These are phyloP conservation scores for Gallinago solitaria DNA, from an alignment of 2,797 vertebrate species.

Conservation along the genomic window DNA sequence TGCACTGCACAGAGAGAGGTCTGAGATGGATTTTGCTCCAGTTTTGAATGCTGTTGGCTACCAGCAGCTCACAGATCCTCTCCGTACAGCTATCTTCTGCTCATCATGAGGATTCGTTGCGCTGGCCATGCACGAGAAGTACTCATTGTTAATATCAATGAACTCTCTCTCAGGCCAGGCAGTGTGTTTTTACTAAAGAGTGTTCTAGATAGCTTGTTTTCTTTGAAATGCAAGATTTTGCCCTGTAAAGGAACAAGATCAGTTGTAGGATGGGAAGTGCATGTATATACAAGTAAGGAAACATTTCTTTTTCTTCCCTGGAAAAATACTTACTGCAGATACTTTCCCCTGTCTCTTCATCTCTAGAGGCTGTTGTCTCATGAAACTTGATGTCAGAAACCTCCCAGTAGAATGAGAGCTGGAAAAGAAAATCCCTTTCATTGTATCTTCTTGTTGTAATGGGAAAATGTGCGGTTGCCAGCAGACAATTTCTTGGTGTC, in stretches of 20 bases:
- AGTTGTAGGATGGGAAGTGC: not conserved
- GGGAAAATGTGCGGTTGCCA: slow-evolving; percentile 38
- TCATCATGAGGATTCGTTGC: not conserved
- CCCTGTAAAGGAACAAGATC: not conserved
- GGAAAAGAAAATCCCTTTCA: slow-evolving; percentile 44
- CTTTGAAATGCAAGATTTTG: not conserved
- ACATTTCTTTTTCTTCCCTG: not conserved
- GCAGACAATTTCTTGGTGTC: slow-evolving; percentile 55
- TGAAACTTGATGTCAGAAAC: slow-evolving; percentile 17
- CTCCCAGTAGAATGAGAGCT: slow-evolving; percentile 1
- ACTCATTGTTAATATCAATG: accelerated
- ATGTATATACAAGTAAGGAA: not conserved
- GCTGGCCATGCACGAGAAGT: accelerated
- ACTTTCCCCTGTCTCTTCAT: not conserved
- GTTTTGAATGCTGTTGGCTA: not conserved
- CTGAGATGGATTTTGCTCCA: not conserved
- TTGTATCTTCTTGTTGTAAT: slow-evolving; percentile 31
- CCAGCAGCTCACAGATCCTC: not conserved
- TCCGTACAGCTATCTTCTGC: not conserved
- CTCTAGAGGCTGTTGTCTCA: not conserved
- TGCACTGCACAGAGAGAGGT: not conserved
- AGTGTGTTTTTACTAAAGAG: not conserved
- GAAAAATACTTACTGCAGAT: not conserved
- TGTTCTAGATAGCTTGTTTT: not conserved
- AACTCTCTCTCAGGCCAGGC: not conserved